Evolutionary conservation across 1,140 invertebrate species (phyloP).

Genomic region (Calosoma granatense): DNA sequence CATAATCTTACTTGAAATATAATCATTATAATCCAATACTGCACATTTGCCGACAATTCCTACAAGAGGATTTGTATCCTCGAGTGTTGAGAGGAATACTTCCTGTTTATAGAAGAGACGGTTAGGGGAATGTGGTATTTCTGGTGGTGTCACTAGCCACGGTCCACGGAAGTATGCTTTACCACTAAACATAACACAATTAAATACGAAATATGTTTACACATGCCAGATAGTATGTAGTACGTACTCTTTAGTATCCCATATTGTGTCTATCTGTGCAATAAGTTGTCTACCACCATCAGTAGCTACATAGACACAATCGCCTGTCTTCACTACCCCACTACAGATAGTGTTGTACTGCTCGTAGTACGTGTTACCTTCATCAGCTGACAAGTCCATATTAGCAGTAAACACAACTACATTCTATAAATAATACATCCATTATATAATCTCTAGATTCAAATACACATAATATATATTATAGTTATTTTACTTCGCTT

Average conservation of each 20-base stretch:
- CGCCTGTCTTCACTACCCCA: constrained; percentile 78
- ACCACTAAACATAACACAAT: constrained; percentile 45
- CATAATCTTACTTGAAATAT: constrained; percentile 65
- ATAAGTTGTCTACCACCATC: constrained; percentile 79
- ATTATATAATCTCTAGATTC: too few species aligned
- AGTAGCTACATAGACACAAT: constrained; percentile 87
- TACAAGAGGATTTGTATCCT: constrained; percentile 83
- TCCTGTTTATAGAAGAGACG: constrained; percentile 92
- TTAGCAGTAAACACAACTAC: constrained; percentile 55
- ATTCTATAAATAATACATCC: constrained; percentile 46
- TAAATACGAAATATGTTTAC: constrained; percentile 8
- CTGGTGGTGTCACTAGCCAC: constrained; percentile 79
- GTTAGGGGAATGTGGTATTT: constrained; percentile 64
- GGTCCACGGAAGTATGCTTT: constrained; percentile 89
- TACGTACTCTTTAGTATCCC: constrained; percentile 76
- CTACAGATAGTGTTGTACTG: constrained; percentile 78
- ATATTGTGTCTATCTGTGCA: constrained; percentile 89
- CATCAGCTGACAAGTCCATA: constrained; percentile 42
- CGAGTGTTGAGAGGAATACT: constrained; percentile 81
- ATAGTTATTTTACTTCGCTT: constrained; percentile 20
- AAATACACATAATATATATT: neutral
- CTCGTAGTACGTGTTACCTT: constrained; percentile 80
- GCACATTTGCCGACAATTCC: constrained; percentile 86
- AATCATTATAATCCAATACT: constrained; percentile 85
- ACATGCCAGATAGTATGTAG: too few species aligned